phyloP scores from a whole-genome alignment of 2,888 invertebrate genomes.

The Cheilosia soror region DNA sequence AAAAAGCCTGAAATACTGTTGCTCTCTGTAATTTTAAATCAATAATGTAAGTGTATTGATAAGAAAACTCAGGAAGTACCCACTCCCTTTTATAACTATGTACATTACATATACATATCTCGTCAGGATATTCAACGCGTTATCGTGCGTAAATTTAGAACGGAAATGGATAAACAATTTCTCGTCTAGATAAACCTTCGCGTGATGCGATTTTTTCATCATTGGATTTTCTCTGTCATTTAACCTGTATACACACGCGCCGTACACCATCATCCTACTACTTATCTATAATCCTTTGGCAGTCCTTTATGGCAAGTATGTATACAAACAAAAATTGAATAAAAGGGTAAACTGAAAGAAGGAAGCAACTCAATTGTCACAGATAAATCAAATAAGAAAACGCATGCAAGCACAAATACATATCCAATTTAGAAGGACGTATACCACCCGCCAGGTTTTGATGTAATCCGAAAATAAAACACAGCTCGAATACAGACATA shows the following conservation, averaged over 20 bases:
- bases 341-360: constrained; percentile 31
- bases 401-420: constrained; percentile 17
- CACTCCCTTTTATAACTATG: constrained; percentile 3
- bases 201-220: constrained; percentile 63
- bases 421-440: not conserved
- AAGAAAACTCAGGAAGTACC: constrained; percentile 6
- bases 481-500: constrained; percentile 50
- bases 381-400: constrained; percentile 62
- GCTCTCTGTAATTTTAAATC: no score
- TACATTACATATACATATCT: constrained; percentile 23
- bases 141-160: constrained; percentile 67
- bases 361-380: constrained; percentile 48
- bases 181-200: not conserved
- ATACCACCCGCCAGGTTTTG: constrained; percentile 29
- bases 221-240: constrained; percentile 68
- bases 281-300: constrained; percentile 52
- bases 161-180: constrained; percentile 33
- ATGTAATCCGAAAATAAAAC: constrained; percentile 37
- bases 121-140: constrained; percentile 33
- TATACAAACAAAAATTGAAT: constrained; percentile 33
- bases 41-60: no score
- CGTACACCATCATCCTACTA: constrained; percentile 49
- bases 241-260: constrained; percentile 45
- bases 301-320: constrained; percentile 1
- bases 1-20: no score